Evolutionary conservation across 2,113 vertebrate species (phyloP).

Genomic region (Acanthochromis polyacanthus): DNA sequence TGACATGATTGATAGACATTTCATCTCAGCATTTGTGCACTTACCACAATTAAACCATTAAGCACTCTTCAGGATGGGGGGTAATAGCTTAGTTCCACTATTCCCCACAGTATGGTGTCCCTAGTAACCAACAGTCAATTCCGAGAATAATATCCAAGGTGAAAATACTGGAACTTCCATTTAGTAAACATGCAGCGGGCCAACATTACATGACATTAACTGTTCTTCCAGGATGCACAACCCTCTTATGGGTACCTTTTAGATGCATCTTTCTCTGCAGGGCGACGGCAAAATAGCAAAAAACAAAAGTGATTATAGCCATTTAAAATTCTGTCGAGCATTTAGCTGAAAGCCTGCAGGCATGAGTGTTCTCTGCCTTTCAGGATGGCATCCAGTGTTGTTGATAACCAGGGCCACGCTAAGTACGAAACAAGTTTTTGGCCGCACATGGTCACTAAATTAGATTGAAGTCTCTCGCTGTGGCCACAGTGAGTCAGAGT

Average conservation of each 20-base stretch:
- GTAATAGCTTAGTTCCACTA: too few relatives aligned
- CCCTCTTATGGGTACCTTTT: neutral
- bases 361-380: neutral
- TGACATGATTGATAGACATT: too few relatives aligned
- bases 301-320: neutral
- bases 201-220: neutral
- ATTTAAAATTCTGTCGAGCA: too few relatives aligned
- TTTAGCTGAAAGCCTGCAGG: neutral
- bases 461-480: neutral
- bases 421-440: neutral
- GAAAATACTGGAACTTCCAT: neutral
- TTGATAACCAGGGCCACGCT: neutral
- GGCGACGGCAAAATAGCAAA: neutral
- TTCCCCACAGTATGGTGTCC: too few relatives aligned
- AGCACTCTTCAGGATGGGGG: too few relatives aligned
- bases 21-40: too few relatives aligned
- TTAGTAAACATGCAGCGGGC: neutral
- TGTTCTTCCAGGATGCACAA: neutral
- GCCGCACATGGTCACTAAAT: neutral
- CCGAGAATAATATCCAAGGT: neutral
- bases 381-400: neutral
- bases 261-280: neutral
- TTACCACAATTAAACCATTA: too few relatives aligned
- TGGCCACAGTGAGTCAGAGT: neutral
- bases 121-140: too few relatives aligned